Evolutionary conservation across 2,113 vertebrate genomes (phyloP), one percentile per base, ranked within the genome.

Genomic region (Plectropomus leopardus): DNA sequence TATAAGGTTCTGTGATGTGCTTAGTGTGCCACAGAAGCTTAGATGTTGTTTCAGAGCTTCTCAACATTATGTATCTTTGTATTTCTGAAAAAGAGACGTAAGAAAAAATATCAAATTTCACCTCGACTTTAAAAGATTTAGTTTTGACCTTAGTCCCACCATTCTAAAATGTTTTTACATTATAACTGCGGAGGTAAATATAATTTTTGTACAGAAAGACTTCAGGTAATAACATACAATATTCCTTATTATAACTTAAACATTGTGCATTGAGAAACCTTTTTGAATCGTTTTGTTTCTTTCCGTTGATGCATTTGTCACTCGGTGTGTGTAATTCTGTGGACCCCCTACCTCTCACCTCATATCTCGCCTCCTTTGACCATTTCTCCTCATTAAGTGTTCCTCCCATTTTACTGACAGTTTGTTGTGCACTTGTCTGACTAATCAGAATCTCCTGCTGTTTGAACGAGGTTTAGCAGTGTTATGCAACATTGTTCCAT

Each of bases 381-480:
- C 47, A 65, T 83, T 73, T 73, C 82, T 86, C 63, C 82, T 89
- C 85, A 86, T 91, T 88, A 91, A 68, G 47, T 15, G 71, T 58
- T 70, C n/a, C 36, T 72, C 75, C 73, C 48, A 24, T 57, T 82
- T 71, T 54, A 30, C 68, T 78, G 53, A 82, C 67, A 76, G 64
- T 76, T 71, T 80, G 66, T 81, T 71, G 50, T 60, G 65, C 76
- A 70, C 44, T 75, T 58, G 67, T 69, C 78, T 79, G 74, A 57
- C 86, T 83, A 79, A 85, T 86, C 77, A 40, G 54, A 80, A 71
- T 82, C 77, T 82, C 86, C 80, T 6, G 71, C 86, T 85, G 86
- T 70, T 84, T 74, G 53, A 80, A 57, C 1, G 34, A 83, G 77
- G 69, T 83, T 82, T 77, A 82, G 80, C 68, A 57, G 30, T 86